A percentile compares a stretch with the other conserved stretches of the same genome.
Conservation (phyloP, 1,140 invertebrate genomes). For the Neodiprion fabricii region DNA sequence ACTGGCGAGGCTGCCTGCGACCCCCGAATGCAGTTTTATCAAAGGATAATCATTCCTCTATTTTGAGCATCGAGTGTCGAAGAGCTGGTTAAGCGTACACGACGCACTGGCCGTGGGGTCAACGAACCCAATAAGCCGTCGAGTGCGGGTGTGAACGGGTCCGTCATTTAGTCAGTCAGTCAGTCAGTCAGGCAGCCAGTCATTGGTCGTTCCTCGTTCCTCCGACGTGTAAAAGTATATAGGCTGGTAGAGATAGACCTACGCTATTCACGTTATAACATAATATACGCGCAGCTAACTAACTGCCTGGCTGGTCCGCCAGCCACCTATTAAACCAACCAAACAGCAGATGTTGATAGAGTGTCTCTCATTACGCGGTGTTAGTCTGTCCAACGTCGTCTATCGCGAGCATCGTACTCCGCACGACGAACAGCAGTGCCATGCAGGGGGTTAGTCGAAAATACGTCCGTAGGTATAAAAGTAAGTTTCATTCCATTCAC, state of each 20-base stretch:
- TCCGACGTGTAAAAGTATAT: too few species aligned
- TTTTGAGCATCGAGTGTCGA: not conserved
- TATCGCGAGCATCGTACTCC: not conserved
- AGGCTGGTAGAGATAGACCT: too few species aligned
- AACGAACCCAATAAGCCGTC: not conserved
- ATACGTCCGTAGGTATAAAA: not conserved
- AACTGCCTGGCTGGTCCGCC: not conserved
- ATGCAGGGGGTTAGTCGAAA: not conserved
- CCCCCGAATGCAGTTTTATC: not conserved
- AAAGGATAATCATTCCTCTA: not conserved
- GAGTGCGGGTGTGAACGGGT: slow-evolving; percentile 5
- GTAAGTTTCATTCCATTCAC: too few species aligned
- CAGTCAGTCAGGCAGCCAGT: not conserved
- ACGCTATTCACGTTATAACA: not conserved
- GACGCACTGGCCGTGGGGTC: not conserved
- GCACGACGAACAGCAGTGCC: not conserved
- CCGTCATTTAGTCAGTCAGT: not conserved
- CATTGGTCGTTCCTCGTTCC: not conserved
- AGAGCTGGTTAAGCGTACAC: not conserved
- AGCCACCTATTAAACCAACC: not conserved
- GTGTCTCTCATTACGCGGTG: not conserved
- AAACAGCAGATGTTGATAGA: slow-evolving; percentile 3
- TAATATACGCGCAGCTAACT: not conserved
- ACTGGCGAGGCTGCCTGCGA: not conserved
- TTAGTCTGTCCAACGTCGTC: not conserved